Conservation (phyloP, 2,797 vertebrate genomes). For the Mionectes olivaceus region DNA sequence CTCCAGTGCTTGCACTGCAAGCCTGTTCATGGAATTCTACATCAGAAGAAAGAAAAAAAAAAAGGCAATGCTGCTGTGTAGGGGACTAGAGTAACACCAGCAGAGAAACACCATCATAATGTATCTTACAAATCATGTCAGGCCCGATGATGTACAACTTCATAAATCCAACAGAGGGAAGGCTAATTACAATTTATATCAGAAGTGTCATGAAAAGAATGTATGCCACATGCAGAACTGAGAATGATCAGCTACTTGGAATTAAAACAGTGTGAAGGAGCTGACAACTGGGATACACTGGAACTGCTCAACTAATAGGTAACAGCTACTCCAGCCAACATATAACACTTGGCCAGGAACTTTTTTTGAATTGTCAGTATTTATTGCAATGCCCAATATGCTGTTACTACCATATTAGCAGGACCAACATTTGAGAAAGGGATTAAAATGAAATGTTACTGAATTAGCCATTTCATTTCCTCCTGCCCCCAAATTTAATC, state of each 20-base stretch:
- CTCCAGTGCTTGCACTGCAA: slow-evolving; percentile 96
- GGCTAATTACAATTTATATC: background rate
- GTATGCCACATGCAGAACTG: background rate
- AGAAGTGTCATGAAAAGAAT: background rate
- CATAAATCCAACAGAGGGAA: background rate
- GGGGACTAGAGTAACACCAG: background rate
- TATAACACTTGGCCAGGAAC: background rate
- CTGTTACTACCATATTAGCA: background rate
- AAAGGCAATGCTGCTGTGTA: background rate
- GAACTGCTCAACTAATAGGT: background rate
- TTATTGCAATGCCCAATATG: background rate
- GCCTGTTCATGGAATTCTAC: slow-evolving; percentile 97
- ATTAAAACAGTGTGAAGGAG: background rate
- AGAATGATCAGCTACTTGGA: background rate
- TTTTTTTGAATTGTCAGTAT: background rate
- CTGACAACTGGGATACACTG: background rate
- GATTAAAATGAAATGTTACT: background rate
- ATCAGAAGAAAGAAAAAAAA: background rate
- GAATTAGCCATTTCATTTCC: background rate
- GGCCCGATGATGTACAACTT: background rate
- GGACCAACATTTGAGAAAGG: background rate
- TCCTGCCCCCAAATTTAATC: background rate
- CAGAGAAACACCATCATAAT: background rate
- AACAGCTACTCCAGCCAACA: background rate
- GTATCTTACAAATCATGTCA: background rate